Percentiles rank a stretch among this genome's conserved stretches.
phyloP scores from a whole-genome alignment of 1,140 invertebrate species.

The Solenopsis fugax region DNA sequence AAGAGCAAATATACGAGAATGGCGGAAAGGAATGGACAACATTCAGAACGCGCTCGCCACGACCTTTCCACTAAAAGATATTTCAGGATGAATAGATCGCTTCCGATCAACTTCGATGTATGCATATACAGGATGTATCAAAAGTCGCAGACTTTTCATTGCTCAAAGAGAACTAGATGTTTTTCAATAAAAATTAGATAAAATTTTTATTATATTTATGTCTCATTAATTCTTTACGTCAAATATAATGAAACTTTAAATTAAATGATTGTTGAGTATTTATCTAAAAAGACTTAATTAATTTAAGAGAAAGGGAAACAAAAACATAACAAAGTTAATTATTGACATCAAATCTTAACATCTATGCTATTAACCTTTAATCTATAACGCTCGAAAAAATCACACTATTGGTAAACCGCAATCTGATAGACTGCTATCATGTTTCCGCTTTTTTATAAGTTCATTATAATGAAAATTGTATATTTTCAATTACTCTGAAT shows the following conservation, averaged over 20 bases:
- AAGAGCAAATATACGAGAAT: constrained; percentile 52
- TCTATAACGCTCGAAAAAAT: no score
- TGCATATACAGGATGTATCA: constrained; percentile 45
- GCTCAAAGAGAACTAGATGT: not conserved
- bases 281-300: constrained; percentile 1
- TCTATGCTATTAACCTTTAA: not conserved
- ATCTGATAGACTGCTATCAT: no score
- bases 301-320: not conserved
- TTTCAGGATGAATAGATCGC: constrained; percentile 65
- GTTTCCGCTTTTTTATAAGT: no score
- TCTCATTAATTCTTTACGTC: not conserved
- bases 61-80: constrained; percentile 67
- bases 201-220: not conserved
- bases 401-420: no score
- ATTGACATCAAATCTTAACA: not conserved
- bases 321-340: not conserved
- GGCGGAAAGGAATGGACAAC: constrained; percentile 32
- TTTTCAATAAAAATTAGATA: not conserved
- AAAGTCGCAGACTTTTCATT: not conserved
- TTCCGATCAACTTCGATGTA: constrained; percentile 53
- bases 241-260: not conserved
- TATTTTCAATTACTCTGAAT: no score
- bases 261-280: not conserved
- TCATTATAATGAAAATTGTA: no score
- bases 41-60: constrained; percentile 40